A percentile compares a stretch with the other conserved stretches of the same genome.
Evolutionary conservation across 2,888 invertebrate genomes (phyloP).

Genomic region (Plusia festucae): DNA sequence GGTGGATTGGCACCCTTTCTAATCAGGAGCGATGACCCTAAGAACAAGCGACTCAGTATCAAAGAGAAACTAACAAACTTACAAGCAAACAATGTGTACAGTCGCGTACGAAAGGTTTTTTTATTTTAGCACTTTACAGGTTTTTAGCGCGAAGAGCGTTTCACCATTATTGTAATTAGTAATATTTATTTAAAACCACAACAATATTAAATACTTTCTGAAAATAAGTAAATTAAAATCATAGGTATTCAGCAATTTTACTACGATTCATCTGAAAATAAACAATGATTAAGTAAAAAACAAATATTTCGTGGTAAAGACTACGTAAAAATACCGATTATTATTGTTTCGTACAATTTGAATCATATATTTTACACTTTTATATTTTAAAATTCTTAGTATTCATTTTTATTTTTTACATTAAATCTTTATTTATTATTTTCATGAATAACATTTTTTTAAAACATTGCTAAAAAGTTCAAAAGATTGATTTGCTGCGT

Average conservation of each 20-base stretch:
- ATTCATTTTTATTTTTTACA: too few species aligned
- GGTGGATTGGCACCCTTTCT: constrained; percentile 2
- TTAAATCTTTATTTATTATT: not conserved
- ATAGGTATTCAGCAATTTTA: too few species aligned
- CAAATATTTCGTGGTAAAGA: not conserved
- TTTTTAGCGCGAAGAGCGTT: not conserved
- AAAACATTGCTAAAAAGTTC: not conserved
- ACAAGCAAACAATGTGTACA: not conserved
- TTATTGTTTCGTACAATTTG: too few species aligned
- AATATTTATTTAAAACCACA: not conserved
- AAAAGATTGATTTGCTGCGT: too few species aligned
- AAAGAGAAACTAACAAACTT: not conserved
- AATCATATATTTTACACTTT: too few species aligned
- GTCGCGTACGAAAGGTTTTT: not conserved
- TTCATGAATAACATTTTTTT: not conserved
- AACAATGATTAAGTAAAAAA: not conserved
- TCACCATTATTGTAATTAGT: not conserved
- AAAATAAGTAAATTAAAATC: not conserved
- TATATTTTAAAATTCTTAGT: not conserved
- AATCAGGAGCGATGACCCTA: constrained; percentile 1
- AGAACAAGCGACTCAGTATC: not conserved
- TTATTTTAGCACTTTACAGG: too few species aligned
- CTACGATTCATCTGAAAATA: too few species aligned
- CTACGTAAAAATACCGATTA: not conserved
- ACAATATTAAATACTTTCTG: not conserved